phyloP scores from a whole-genome alignment of 2,888 invertebrate species.

The Acleris sparsana region DNA sequence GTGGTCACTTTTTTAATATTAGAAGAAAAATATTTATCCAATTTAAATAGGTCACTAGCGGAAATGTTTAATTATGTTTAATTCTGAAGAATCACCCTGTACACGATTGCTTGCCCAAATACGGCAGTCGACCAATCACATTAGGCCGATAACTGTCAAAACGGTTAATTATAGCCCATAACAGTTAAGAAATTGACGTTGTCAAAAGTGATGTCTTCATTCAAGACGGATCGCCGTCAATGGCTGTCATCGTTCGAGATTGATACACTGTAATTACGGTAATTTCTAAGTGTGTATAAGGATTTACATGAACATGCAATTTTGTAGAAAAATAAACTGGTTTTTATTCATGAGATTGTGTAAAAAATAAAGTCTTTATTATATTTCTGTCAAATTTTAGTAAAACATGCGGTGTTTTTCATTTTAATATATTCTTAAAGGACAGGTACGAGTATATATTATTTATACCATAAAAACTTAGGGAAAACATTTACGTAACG shows the following conservation, averaged over 20 bases:
- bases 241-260: conserved; percentile 16
- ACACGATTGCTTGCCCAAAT: conserved; percentile 38
- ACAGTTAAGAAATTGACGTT: conserved; percentile 53
- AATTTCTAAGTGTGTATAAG: conserved; percentile 17
- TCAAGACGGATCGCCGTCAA: conserved; percentile 52
- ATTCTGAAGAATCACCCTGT: conserved; percentile 21
- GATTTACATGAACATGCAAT: neutral
- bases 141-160: conserved; percentile 59
- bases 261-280: conserved; percentile 22
- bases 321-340: neutral
- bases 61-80: neutral
- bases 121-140: conserved; percentile 55
- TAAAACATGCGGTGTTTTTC: no score
- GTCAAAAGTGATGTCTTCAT: conserved; percentile 69
- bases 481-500: no score
- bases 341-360: no score
- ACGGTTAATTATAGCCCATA: conserved; percentile 57
- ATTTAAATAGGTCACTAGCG: neutral
- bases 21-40: neutral
- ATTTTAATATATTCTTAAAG: no score
- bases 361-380: no score
- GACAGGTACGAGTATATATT: no score
- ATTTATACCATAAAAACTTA: no score
- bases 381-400: no score
- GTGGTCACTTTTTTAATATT: no score